Percentiles rank a stretch among this genome's conserved stretches.
Evolutionary conservation across 2,797 vertebrate genomes (phyloP).

Genomic region (Muscicapa striata): DNA sequence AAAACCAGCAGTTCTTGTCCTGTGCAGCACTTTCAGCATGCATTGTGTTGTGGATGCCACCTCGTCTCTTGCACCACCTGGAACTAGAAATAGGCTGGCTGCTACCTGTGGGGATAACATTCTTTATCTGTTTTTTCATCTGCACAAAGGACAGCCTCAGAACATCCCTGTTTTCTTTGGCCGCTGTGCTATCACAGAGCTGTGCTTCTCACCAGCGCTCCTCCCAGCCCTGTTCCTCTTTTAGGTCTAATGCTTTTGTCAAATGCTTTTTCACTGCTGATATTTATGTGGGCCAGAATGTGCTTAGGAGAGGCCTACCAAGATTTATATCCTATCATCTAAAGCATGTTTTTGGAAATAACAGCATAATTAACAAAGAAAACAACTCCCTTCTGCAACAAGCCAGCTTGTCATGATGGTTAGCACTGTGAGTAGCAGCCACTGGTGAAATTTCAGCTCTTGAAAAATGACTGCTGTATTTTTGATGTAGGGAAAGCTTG

Average conservation of each 20-base stretch:
- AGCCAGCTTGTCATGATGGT: not conserved
- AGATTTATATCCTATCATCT: conserved; percentile 26
- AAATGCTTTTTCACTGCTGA: not conserved
- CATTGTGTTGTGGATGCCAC: rapidly evolving
- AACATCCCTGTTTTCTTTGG: conserved; percentile 36
- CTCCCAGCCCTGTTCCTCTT: not conserved
- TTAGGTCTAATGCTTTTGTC: not conserved
- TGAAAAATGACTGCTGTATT: not conserved
- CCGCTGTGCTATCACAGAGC: rapidly evolving
- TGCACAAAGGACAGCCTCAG: not conserved
- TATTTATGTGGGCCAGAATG: conserved; percentile 14
- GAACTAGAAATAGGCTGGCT: not conserved
- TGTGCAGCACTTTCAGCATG: rapidly evolving
- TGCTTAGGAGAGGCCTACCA: not conserved
- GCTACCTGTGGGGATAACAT: not conserved
- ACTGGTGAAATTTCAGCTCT: not conserved
- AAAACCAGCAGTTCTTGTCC: rapidly evolving
- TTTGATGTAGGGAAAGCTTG: not conserved
- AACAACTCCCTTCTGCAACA: conserved; percentile 27
- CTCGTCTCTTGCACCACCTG: not conserved
- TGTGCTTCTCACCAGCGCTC: not conserved
- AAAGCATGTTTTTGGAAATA: conserved; percentile 37
- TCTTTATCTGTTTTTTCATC: conserved; percentile 10
- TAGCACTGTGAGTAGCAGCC: not conserved
- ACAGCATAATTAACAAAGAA: conserved; percentile 3